Evolutionary conservation across 2,797 vertebrate species (phyloP).

Genomic region (Smutsia gigantea): DNA sequence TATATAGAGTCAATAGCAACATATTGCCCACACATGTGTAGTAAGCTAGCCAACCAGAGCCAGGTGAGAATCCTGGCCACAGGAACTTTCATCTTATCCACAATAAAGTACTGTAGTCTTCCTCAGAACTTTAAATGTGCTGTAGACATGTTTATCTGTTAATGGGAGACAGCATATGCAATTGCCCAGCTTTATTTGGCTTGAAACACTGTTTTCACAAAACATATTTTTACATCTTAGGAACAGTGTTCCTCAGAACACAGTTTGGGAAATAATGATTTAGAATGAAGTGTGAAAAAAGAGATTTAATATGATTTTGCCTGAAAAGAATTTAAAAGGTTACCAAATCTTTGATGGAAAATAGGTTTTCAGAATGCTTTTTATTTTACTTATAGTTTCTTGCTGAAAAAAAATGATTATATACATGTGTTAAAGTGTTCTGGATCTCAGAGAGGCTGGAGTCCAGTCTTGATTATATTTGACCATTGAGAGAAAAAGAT

Average conservation of each 20-base stretch:
- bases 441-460: neutral
- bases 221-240: neutral
- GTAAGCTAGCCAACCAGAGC: too few relatives aligned
- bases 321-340: slow-evolving; percentile 12
- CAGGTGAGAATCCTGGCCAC: too few relatives aligned
- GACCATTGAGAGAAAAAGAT: neutral
- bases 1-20: too few relatives aligned
- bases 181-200: neutral
- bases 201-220: neutral
- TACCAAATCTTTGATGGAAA: slow-evolving; percentile 7
- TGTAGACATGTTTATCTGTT: neutral
- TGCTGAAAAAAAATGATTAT: neutral
- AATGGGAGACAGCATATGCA: neutral
- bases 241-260: neutral
- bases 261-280: neutral
- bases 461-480: slow-evolving; percentile 1
- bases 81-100: too few relatives aligned
- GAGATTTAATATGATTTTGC: neutral
- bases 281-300: neutral
- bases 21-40: too few relatives aligned
- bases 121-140: neutral
- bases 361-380: slow-evolving; percentile 1
- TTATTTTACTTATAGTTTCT: neutral
- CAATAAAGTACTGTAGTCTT: neutral
- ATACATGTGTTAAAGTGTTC: neutral